Percentiles rank a stretch among this genome's conserved stretches.
These are phyloP conservation scores for Sarcophaga caerulescens DNA, from an alignment of 2,888 invertebrate genomes.

Conservation along the genomic window DNA sequence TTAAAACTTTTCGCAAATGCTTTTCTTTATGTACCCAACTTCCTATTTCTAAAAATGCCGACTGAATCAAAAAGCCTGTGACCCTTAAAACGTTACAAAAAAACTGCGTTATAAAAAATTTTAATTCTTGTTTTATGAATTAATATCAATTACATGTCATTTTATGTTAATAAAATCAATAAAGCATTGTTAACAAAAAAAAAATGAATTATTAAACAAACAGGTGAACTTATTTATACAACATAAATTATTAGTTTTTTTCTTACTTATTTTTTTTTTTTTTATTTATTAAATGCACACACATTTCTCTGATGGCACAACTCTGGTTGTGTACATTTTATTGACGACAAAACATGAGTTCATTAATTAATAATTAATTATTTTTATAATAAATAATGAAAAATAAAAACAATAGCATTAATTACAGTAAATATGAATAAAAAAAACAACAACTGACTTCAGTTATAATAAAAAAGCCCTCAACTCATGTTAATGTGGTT, in stretches of 20 bases:
- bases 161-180: background rate
- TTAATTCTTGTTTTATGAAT: background rate
- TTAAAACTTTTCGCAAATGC: too few species aligned
- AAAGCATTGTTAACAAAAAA: background rate
- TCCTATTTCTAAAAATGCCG: too few species aligned
- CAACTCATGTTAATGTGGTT: constrained; percentile 56
- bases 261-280: too few species aligned
- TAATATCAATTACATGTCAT: background rate
- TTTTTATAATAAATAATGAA: constrained; percentile 33
- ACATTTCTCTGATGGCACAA: background rate
- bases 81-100: too few species aligned
- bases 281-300: background rate
- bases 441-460: constrained; percentile 17
- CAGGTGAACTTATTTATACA: background rate
- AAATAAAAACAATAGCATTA: constrained; percentile 8
- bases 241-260: background rate
- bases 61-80: too few species aligned
- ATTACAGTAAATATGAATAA: background rate
- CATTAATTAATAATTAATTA: constrained; percentile 66
- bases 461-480: constrained; percentile 28
- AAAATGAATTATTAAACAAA: background rate
- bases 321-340: constrained; percentile 10
- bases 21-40: too few species aligned
- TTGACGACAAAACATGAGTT: constrained; percentile 57
- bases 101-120: background rate